Base-by-base conservation (phyloP, 2,113 vertebrate species). In the Gallinago paraguaiae region DNA sequence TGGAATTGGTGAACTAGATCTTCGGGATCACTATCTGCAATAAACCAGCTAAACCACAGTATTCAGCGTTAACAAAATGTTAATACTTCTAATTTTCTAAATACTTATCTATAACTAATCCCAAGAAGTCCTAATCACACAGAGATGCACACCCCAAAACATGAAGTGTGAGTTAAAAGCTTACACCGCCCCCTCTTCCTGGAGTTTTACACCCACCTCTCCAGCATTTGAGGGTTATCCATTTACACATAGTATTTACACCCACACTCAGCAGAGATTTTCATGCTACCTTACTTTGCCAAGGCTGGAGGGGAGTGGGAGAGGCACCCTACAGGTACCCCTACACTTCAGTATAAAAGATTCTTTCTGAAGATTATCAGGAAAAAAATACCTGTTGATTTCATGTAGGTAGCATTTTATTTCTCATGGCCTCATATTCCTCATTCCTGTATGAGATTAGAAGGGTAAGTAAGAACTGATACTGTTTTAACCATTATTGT, bases 151-250 rank as follows among this genome's bases (percentile, higher is more conserved):
- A 6, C 14, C 45, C 19, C 20, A 9, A 9, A 39, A 20, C 7
- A 20, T 0, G 23, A 71, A 54, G 16, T 0, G 0, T 5, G 56
- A 79, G 23, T 7, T 45, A 63, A 22, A 37, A 48, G 5, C 17
- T 48, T 28, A 33, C 22, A 17, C 6, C 3, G 5, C 6, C 7
- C 8, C 4, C 24, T 31, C 37, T 43, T 51, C 37, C 27, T n/a
- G 27, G 37, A 59, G 22, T 14, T 53, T 17, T 16, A 30, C 6
- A 51, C 9, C 41, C 48, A 37, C 23, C 35, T 35, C 56, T 23
- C 17, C 75, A 74, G 22, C 19, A 24, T 28, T 6, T 28, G 37
- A 17, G 41, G 22, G 2, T 7, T 54, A 25, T 31, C 15, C 18
- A 10, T 25, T 43, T 23, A 41, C 13, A 57, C 1, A 3, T 4